Evolutionary conservation across 2,113 vertebrate genomes (phyloP), one percentile per base, ranked within the genome.

Genomic region (Apodemus speciosus): DNA sequence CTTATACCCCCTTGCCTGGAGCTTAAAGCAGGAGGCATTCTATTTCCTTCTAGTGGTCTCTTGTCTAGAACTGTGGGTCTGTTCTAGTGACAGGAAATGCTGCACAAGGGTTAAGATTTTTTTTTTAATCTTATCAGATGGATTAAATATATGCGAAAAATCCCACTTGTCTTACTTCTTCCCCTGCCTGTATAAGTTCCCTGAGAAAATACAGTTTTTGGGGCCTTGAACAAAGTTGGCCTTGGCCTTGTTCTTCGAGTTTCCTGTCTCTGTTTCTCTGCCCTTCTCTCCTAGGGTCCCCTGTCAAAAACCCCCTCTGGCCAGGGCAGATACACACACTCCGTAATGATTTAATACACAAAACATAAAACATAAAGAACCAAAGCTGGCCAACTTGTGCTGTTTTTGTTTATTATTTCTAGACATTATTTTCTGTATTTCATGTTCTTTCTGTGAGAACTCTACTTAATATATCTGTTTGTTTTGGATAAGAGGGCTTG

Each of bases 351-450:
- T 95, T 97, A 96, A 97, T 96, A 92, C 14, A 96, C 89, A 95
- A 64, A 88, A 96, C 62, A 30, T 64, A 64, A 64, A 64, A 64
- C 10, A 32, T 95, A 95, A 97, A 88, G 85, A 80, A 85, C 53
- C 60, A 90, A 96, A 77, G 58, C 62, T 49, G 95, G 83, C 96
- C 58, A 94, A 89, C 25, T 51, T 80, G 13, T 64, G 25, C 96
- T 53, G 68, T 35, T 98, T 97, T 96, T 97, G 95, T 97, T 97
- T 97, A 96, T 69, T 93, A 91, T 92, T 96, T 84, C 51, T 84
- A 94, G 56, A 68, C 88, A 80, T 94, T 85, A 93, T 96, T 95
- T 95, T 91, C n/a, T 97, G 91, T 69, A 35, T 96, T 95, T 92
- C 46, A 71, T 83, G 71, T 64, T 95, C 87, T 95, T 95, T 89